Conservation (phyloP, 2,113 vertebrate species). For the Apaloderma vittatum region DNA sequence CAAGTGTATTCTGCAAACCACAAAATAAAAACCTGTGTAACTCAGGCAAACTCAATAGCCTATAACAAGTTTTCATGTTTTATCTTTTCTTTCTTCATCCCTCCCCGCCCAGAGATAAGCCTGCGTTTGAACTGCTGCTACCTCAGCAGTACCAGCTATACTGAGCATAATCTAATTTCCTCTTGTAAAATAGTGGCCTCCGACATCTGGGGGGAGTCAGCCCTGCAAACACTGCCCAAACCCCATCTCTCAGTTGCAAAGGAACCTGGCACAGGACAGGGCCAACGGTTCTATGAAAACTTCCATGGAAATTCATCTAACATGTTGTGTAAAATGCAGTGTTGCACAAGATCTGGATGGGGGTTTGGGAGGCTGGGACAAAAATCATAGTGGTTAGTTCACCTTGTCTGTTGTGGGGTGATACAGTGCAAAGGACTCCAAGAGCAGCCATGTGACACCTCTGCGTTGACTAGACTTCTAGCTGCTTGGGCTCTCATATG, state of each 20-base stretch:
- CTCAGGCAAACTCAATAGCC: not conserved
- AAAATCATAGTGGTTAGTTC: not conserved
- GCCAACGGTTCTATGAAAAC: not conserved
- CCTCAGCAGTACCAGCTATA: not conserved
- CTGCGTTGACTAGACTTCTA: not conserved
- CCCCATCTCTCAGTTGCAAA: not conserved
- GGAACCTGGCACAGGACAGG: not conserved
- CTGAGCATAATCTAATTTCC: not conserved
- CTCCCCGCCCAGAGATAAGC: not conserved
- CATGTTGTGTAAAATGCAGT: not conserved
- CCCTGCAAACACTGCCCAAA: not conserved
- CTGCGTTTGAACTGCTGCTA: not conserved
- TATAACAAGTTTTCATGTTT: not conserved
- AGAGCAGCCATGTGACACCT: slow-evolving; percentile 43
- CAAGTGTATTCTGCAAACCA: not conserved
- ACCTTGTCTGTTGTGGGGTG: not conserved
- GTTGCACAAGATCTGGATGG: not conserved
- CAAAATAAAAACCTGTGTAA: not conserved
- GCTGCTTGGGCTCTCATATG: slow-evolving; percentile 36
- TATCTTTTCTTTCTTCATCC: not conserved
- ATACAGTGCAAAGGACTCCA: not conserved
- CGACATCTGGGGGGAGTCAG: not conserved
- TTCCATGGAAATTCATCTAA: not conserved
- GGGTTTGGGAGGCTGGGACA: not conserved
- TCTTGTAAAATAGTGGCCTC: not conserved